Percentiles rank a stretch among this genome's conserved stretches.
These are phyloP conservation scores for Pteronura brasiliensis DNA, from an alignment of 2,113 vertebrate genomes.

Conservation along the genomic window DNA sequence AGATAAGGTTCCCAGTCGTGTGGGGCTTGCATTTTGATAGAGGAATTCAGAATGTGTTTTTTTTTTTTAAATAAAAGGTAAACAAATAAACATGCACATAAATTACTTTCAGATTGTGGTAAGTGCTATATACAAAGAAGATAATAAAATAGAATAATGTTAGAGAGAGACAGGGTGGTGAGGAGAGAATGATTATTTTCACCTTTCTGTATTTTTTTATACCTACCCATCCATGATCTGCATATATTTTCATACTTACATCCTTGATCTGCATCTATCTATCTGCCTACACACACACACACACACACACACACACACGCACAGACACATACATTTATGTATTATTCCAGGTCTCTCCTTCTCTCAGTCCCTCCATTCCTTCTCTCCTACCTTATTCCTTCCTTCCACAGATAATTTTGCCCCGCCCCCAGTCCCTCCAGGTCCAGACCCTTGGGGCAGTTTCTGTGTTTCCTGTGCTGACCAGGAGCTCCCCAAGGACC, in stretches of 20 bases:
- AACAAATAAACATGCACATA: background rate
- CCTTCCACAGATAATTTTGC: background rate
- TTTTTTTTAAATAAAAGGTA: background rate
- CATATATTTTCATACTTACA: background rate
- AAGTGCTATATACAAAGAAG: background rate
- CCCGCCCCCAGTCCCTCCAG: too few species aligned
- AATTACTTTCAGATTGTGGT: background rate
- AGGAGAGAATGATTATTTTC: background rate
- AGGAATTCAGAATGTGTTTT: background rate
- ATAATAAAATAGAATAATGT: background rate
- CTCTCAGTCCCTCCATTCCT: background rate
- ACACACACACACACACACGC: too few species aligned
- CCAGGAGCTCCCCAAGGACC: fast-evolving
- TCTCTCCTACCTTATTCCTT: background rate
- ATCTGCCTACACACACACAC: too few species aligned
- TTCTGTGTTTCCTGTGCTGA: background rate
- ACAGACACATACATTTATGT: background rate
- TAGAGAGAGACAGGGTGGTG: background rate
- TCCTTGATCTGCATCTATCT: background rate
- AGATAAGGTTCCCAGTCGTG: background rate
- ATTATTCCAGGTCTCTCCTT: background rate
- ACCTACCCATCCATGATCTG: background rate
- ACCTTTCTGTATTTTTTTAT: background rate
- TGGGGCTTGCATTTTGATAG: background rate
- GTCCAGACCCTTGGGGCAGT: background rate